Percentiles rank a stretch among this genome's conserved stretches.
phyloP scores from a whole-genome alignment of 1,140 invertebrate genomes.

The Cyphomyrmex costatus region DNA sequence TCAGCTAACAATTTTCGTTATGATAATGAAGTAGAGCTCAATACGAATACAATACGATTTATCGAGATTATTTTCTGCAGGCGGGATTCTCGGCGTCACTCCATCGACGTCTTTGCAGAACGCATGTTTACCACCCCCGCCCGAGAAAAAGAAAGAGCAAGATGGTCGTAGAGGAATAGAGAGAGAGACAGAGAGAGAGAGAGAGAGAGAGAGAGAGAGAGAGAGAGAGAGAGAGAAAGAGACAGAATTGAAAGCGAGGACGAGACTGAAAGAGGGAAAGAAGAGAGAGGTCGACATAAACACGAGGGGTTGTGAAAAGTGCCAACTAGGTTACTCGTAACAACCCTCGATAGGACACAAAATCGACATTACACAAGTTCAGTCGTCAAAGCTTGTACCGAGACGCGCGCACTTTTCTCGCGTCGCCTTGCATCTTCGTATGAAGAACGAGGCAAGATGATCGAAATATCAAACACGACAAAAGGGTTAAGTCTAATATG shows the following conservation, averaged over 20 bases:
- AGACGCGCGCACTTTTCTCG: slow-evolving; percentile 1
- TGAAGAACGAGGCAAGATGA: neutral
- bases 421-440: neutral
- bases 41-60: slow-evolving; percentile 1
- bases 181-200: no score
- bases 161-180: neutral
- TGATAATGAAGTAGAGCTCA: neutral
- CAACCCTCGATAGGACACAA: slow-evolving; percentile 17
- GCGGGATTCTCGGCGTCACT: slow-evolving; percentile 35
- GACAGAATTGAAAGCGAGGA: neutral
- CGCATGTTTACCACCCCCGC: slow-evolving; percentile 52
- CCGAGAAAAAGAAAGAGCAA: slow-evolving; percentile 6
- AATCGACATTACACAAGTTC: slow-evolving; percentile 13
- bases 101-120: slow-evolving; percentile 54
- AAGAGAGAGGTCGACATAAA: slow-evolving; percentile 43
- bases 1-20: neutral
- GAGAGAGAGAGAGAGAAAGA: slow-evolving; percentile 41
- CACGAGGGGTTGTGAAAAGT: slow-evolving; percentile 45
- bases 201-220: no score
- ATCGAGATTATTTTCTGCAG: slow-evolving; percentile 31
- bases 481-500: slow-evolving; percentile 16
- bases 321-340: slow-evolving; percentile 57
- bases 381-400: neutral
- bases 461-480: neutral
- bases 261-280: neutral